Evolutionary conservation across 2,113 vertebrate genomes (phyloP).

Genomic region (Melospiza melodia): DNA sequence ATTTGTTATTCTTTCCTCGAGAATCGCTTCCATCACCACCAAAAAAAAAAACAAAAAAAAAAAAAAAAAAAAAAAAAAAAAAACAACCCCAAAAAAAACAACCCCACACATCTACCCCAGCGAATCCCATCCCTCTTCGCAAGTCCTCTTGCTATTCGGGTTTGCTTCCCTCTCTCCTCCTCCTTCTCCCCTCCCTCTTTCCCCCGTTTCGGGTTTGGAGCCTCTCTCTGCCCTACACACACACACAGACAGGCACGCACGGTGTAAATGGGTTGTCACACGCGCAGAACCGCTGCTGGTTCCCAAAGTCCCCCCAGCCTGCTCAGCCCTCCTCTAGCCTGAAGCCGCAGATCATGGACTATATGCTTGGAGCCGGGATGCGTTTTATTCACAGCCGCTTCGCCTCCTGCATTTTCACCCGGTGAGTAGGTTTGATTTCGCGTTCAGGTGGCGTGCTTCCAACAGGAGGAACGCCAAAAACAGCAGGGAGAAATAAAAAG

Average conservation of each 20-base stretch:
- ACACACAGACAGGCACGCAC: not conserved
- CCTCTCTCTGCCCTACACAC: not conserved
- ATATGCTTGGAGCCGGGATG: slow-evolving; percentile 33
- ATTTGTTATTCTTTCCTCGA: not conserved
- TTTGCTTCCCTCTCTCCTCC: not conserved
- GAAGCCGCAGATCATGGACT: slow-evolving; percentile 65
- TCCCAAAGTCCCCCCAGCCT: slow-evolving; percentile 2
- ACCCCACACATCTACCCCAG: not conserved
- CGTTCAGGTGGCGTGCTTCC: not conserved
- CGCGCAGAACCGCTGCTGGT: slow-evolving; percentile 18
- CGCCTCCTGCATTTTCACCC: slow-evolving; percentile 47
- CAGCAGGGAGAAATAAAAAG: not conserved
- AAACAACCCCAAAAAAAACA: not conserved
- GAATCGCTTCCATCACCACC: not conserved
- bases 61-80: no score
- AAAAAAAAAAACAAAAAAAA: not conserved
- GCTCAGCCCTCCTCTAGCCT: slow-evolving; percentile 1
- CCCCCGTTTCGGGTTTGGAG: not conserved
- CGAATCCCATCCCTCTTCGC: not conserved
- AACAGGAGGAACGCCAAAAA: not conserved
- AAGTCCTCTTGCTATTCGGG: not conserved
- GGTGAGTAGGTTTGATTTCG: slow-evolving; percentile 71
- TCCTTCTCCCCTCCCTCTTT: not conserved
- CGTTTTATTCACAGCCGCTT: slow-evolving; percentile 40
- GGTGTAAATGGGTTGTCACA: not conserved